Conservation (phyloP, 92 coral and sea anemone species). For the Paramuricea clavata region DNA sequence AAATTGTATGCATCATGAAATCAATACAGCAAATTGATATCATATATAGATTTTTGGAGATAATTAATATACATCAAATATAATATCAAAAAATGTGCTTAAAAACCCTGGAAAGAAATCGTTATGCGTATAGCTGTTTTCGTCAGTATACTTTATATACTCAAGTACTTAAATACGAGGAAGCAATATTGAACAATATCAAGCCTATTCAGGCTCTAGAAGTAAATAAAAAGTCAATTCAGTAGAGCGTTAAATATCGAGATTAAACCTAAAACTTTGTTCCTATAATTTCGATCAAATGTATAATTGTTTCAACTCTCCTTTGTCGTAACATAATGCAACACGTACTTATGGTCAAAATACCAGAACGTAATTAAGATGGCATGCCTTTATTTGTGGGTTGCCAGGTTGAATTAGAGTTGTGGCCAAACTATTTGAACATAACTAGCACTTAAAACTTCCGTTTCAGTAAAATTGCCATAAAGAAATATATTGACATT, state of each 20-base stretch:
- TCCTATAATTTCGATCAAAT: too few relatives aligned
- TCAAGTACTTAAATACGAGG: neutral
- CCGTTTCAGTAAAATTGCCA: constrained; percentile 9
- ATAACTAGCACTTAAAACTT: neutral
- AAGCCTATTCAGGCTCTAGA: neutral
- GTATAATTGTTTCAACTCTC: neutral
- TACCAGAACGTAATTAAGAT: neutral
- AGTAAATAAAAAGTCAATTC: neutral
- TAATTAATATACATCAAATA: too few relatives aligned
- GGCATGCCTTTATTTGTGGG: neutral
- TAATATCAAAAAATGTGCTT: too few relatives aligned
- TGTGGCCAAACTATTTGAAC: constrained; percentile 13
- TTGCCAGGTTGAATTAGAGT: constrained; percentile 23
- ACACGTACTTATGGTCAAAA: too few relatives aligned
- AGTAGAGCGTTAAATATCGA: neutral
- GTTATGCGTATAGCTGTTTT: too few relatives aligned
- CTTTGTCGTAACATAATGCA: neutral
- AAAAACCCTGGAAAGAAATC: too few relatives aligned
- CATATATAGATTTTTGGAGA: too few relatives aligned
- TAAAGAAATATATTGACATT: neutral
- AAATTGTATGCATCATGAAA: too few relatives aligned
- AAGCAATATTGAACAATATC: neutral
- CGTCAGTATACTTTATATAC: neutral
- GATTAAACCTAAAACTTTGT: too few relatives aligned
- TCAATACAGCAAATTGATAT: too few relatives aligned